A percentile compares a stretch with the other conserved stretches of the same genome.
Conservation (phyloP, 2,797 vertebrate species). For the Eremophila alpestris region DNA sequence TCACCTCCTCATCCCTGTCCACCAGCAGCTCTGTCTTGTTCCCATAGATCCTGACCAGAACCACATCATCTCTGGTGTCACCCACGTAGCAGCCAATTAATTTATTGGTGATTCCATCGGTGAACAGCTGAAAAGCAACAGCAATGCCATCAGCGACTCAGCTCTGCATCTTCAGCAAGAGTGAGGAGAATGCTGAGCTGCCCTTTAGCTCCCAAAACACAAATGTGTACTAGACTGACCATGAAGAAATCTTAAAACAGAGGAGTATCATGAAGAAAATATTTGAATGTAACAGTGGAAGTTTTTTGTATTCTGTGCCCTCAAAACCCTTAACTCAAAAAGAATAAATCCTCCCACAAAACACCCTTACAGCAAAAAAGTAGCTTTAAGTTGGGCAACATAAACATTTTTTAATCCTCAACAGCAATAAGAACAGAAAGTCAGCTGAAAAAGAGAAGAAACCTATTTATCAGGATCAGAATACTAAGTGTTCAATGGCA, state of each 20-base stretch:
- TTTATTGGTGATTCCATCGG: slow-evolving; percentile 97
- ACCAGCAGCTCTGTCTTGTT: slow-evolving; percentile 95
- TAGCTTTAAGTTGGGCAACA: neutral
- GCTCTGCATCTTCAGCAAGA: fast-evolving
- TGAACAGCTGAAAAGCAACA: slow-evolving; percentile 85
- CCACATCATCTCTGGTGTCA: slow-evolving; percentile 81
- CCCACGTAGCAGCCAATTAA: slow-evolving; percentile 93
- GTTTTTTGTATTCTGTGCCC: too few species aligned
- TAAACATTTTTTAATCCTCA: neutral
- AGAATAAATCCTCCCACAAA: neutral
- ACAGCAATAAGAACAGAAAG: neutral
- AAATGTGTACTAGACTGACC: neutral
- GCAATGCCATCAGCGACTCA: neutral
- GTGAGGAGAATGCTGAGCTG: neutral
- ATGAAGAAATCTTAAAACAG: neutral
- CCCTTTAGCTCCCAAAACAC: neutral
- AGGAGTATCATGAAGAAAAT: neutral
- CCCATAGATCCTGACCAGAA: slow-evolving; percentile 95
- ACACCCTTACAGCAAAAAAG: neutral
- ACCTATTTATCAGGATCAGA: neutral
- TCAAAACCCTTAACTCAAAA: neutral
- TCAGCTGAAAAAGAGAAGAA: neutral
- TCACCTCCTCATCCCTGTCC: slow-evolving; percentile 94
- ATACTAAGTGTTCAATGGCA: neutral
- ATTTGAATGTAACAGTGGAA: neutral